Percentiles rank a stretch among this genome's conserved stretches.
Conservation (phyloP, 1,140 invertebrate species). For the Marisa cornuarietis region DNA sequence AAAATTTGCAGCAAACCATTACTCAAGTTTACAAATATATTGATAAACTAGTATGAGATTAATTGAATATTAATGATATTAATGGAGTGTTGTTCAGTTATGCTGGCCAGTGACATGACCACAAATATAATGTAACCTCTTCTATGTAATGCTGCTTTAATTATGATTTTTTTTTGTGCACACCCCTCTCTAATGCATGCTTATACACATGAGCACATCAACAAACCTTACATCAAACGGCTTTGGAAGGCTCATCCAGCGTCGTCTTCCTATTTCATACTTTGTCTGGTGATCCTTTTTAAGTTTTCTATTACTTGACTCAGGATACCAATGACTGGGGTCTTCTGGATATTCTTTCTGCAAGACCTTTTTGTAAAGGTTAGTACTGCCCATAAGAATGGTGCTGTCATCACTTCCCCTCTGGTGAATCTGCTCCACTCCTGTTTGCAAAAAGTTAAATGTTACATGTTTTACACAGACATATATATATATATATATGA, state of each 20-base stretch:
- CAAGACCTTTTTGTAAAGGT: slow-evolving; percentile 57
- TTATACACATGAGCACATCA: not conserved
- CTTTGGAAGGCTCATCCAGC: slow-evolving; percentile 49
- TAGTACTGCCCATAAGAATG: slow-evolving; percentile 57
- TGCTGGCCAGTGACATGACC: too few relatives aligned
- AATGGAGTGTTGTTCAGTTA: too few relatives aligned
- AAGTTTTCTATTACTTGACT: slow-evolving; percentile 30
- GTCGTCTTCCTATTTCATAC: slow-evolving; percentile 40
- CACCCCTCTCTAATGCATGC: too few relatives aligned
- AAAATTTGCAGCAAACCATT: too few relatives aligned
- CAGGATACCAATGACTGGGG: slow-evolving; percentile 52
- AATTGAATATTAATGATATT: too few relatives aligned
- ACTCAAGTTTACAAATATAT: too few relatives aligned
- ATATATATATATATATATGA: too few relatives aligned
- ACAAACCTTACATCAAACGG: slow-evolving; percentile 49
- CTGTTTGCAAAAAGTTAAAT: slow-evolving; percentile 26
- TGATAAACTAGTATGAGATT: too few relatives aligned
- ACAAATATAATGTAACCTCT: too few relatives aligned
- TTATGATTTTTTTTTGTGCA: too few relatives aligned
- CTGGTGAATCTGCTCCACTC: slow-evolving; percentile 44
- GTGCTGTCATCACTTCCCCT: slow-evolving; percentile 35
- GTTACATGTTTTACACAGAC: too few relatives aligned
- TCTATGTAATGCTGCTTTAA: too few relatives aligned
- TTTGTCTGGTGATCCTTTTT: slow-evolving; percentile 24
- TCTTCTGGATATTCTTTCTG: slow-evolving; percentile 45